Evolutionary conservation across 2,888 invertebrate genomes (phyloP).

Genomic region (Diachrysia chrysitis): DNA sequence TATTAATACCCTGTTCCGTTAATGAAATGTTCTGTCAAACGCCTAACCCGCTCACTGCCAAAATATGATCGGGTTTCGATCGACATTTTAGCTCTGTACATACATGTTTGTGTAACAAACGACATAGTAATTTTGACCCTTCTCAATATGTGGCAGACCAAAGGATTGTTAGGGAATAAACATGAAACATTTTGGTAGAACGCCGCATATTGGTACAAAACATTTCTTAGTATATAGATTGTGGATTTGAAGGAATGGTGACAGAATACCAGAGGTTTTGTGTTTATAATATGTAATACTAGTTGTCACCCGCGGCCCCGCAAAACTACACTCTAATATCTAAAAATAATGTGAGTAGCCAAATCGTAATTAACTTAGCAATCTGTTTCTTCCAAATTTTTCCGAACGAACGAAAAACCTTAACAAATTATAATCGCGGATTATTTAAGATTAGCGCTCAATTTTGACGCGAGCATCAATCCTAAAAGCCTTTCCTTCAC

Average conservation of each 20-base stretch:
- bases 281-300: too few relatives aligned
- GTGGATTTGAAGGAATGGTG: slow-evolving; percentile 15
- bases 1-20: slow-evolving; percentile 38
- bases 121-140: slow-evolving; percentile 55
- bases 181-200: slow-evolving; percentile 27
- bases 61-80: slow-evolving; percentile 51
- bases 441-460: slow-evolving; percentile 58
- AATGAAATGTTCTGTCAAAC: slow-evolving; percentile 45
- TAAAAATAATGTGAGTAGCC: neutral
- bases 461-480: slow-evolving; percentile 57
- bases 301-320: too few relatives aligned
- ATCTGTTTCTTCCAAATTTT: slow-evolving; percentile 22
- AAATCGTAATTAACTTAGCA: neutral
- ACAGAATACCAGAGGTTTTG: slow-evolving; percentile 10
- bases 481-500: slow-evolving; percentile 40
- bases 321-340: too few relatives aligned
- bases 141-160: slow-evolving; percentile 54
- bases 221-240: slow-evolving; percentile 17
- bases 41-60: slow-evolving; percentile 31
- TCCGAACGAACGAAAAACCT: slow-evolving; percentile 33
- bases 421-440: slow-evolving; percentile 55
- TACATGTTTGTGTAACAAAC: slow-evolving; percentile 53
- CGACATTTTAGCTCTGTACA: slow-evolving; percentile 39
- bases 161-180: slow-evolving; percentile 35
- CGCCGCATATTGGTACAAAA: slow-evolving; percentile 6